Percentiles rank a stretch among this genome's conserved stretches.
Evolutionary conservation across 2,888 invertebrate genomes (phyloP).

Genomic region (Tricholauxania praeusta): DNA sequence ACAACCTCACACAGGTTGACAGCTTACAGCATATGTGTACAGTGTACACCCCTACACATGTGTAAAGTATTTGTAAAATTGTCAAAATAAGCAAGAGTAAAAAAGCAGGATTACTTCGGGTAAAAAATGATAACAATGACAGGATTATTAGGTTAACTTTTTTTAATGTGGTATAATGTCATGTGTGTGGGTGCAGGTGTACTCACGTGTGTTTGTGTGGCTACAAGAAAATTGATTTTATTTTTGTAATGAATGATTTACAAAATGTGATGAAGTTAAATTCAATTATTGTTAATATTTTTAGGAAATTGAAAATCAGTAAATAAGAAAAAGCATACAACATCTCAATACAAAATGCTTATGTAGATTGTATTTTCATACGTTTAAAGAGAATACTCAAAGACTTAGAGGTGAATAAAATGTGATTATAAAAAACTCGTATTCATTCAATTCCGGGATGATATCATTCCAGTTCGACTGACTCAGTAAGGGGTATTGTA

Average conservation of each 20-base stretch:
- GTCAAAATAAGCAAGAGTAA: constrained; percentile 1
- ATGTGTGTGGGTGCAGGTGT: constrained; percentile 4
- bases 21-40: constrained; percentile 3
- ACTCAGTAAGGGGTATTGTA: too few species aligned
- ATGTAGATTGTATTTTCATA: too few species aligned
- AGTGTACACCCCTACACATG: background rate
- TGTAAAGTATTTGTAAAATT: constrained; percentile 8
- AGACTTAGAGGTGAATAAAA: too few species aligned
- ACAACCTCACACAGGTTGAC: too few species aligned
- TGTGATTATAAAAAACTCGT: too few species aligned
- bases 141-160: constrained; percentile 29
- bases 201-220: background rate
- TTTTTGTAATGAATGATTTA: constrained; percentile 10
- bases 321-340: too few species aligned
- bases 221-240: constrained; percentile 5
- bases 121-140: constrained; percentile 24
- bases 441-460: too few species aligned
- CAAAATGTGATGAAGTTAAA: constrained; percentile 8
- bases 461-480: too few species aligned
- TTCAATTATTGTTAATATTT: background rate
- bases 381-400: too few species aligned
- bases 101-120: constrained; percentile 15
- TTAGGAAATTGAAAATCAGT: too few species aligned
- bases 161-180: constrained; percentile 5
- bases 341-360: too few species aligned